Conservation (phyloP, 2,113 vertebrate species). For the Myotis yumanensis region DNA sequence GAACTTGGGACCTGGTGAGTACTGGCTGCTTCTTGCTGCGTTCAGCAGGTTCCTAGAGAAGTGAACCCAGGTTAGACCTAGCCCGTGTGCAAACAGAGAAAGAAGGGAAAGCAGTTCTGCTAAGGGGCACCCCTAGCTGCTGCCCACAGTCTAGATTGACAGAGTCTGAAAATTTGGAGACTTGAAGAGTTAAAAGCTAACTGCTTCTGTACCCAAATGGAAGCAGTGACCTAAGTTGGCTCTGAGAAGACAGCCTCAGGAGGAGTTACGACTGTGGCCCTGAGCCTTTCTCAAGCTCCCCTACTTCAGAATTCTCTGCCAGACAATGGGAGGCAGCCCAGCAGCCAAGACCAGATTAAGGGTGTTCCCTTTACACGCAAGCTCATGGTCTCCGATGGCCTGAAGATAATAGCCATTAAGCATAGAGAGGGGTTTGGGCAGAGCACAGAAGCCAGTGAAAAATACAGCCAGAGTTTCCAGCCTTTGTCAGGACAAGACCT, state of each 20-base stretch:
- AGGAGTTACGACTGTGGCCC: constrained; percentile 12
- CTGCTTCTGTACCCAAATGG: background rate
- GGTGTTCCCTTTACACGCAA: constrained; percentile 65
- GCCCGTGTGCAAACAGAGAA: background rate
- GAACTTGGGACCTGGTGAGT: background rate
- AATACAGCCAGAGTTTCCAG: constrained; percentile 10
- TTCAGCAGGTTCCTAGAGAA: constrained; percentile 15
- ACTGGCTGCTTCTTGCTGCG: background rate
- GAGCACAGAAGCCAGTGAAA: constrained; percentile 25
- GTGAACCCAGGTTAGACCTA: background rate
- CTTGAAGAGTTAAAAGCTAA: background rate
- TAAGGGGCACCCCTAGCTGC: background rate
- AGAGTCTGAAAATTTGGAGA: background rate
- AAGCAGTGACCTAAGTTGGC: constrained; percentile 19
- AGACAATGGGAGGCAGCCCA: constrained; percentile 20
- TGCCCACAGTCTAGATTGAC: background rate
- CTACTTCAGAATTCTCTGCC: constrained; percentile 41
- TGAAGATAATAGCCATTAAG: constrained; percentile 34
- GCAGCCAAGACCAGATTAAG: constrained; percentile 70
- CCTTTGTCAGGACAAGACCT: constrained; percentile 60
- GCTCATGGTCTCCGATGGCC: constrained; percentile 66
- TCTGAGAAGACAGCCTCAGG: background rate
- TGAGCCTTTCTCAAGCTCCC: constrained; percentile 58
- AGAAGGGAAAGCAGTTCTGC: background rate
- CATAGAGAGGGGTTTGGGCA: constrained; percentile 23